Percentiles rank a stretch among this genome's conserved stretches.
phyloP scores from a whole-genome alignment of 2,113 vertebrate species.

The Pseudopipra pipra region DNA sequence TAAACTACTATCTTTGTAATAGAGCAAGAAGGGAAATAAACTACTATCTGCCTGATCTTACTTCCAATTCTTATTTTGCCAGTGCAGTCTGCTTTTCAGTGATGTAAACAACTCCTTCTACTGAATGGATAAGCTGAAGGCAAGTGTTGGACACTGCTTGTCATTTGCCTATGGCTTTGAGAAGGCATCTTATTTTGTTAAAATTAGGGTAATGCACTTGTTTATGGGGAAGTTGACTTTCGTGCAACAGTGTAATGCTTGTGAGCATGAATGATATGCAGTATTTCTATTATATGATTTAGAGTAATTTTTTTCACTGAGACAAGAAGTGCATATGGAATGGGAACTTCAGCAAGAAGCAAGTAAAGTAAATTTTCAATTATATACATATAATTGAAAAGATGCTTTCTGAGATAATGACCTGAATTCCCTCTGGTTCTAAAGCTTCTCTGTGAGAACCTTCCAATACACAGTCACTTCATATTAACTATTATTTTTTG shows the following conservation, averaged over 20 bases:
- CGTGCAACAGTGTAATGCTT: neutral
- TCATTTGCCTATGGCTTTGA: conserved; percentile 40
- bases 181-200: conserved; percentile 36
- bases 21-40: neutral
- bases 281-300: conserved; percentile 44
- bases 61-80: conserved; percentile 25
- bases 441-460: neutral
- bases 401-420: neutral
- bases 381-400: conserved; percentile 39
- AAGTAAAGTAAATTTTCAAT: conserved; percentile 19
- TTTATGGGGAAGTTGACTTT: conserved; percentile 10
- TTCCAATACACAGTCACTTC: neutral
- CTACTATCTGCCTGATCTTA: neutral
- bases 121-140: neutral
- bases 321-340: conserved; percentile 24
- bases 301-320: conserved; percentile 28
- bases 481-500: neutral
- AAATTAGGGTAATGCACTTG: conserved; percentile 14
- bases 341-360: conserved; percentile 49
- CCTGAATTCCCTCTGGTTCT: neutral
- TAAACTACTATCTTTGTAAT: neutral
- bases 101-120: neutral
- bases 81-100: conserved; percentile 41
- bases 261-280: conserved; percentile 4
- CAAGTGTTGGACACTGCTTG: neutral